Percentiles rank a stretch among this genome's conserved stretches.
Evolutionary conservation across 2,888 invertebrate species (phyloP).

Genomic region (Neria commutata): DNA sequence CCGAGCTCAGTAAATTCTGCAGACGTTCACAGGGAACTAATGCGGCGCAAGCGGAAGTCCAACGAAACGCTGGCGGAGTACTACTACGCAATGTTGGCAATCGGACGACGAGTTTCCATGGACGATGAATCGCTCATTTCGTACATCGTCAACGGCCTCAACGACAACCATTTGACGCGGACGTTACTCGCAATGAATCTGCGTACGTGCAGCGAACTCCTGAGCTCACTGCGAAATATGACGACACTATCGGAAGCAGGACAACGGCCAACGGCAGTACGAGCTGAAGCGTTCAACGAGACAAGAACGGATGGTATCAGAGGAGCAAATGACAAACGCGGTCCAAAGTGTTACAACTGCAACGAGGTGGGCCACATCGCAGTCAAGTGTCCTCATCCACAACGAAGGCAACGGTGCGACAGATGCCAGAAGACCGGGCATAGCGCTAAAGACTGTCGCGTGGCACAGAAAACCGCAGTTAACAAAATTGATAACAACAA

Average conservation of each 20-base stretch:
- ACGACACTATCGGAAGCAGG: too few species aligned
- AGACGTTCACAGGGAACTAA: too few species aligned
- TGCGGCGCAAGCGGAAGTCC: too few species aligned
- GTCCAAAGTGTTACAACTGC: conserved; percentile 21
- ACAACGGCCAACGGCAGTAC: too few species aligned
- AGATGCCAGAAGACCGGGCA: conserved; percentile 21
- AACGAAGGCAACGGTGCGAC: conserved; percentile 11
- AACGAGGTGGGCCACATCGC: conserved; percentile 25
- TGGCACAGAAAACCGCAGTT: not conserved
- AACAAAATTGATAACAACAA: not conserved
- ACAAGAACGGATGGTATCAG: not conserved
- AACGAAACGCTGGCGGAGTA: too few species aligned
- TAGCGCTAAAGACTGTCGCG: conserved; percentile 24
- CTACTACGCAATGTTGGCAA: not conserved
- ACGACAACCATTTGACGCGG: too few species aligned
- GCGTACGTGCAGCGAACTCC: too few species aligned
- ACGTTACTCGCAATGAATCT: not conserved
- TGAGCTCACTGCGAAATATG: not conserved
- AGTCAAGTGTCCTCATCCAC: conserved; percentile 21
- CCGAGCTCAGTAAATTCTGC: too few species aligned
- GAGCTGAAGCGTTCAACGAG: too few species aligned
- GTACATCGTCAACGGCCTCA: too few species aligned
- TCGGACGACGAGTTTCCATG: not conserved
- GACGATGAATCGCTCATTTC: not conserved
- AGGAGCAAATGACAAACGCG: not conserved